Percentiles rank a stretch among this genome's conserved stretches.
Evolutionary conservation across 2,888 invertebrate species (phyloP).

Genomic region (Drosophila rubida): DNA sequence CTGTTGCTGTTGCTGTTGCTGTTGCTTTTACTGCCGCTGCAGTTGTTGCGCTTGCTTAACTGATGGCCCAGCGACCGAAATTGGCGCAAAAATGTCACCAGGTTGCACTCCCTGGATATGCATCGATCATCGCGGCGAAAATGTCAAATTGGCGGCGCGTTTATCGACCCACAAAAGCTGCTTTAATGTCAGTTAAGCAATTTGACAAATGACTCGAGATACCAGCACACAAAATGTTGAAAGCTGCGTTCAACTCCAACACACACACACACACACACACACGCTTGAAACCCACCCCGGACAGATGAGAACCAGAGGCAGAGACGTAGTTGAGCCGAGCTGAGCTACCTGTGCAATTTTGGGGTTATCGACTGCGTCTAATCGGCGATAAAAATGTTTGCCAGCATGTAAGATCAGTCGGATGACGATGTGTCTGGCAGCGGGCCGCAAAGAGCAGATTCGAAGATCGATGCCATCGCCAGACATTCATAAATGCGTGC

Average conservation of each 20-base stretch:
- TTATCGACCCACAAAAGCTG: constrained; percentile 70
- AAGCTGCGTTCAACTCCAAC: constrained; percentile 50
- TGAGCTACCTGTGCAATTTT: constrained; percentile 38
- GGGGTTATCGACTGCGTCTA: constrained; percentile 56
- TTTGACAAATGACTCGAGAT: constrained; percentile 77
- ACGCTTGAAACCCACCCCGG: neutral
- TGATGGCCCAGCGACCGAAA: constrained; percentile 80
- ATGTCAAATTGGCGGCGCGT: constrained; percentile 73
- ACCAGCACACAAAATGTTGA: constrained; percentile 53
- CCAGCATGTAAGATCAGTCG: constrained; percentile 66
- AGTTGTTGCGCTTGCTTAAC: constrained; percentile 60
- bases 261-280: no score
- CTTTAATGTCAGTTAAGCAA: constrained; percentile 78
- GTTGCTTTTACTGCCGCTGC: constrained; percentile 19
- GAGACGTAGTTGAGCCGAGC: neutral
- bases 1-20: constrained; percentile 35
- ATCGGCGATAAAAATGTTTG: constrained; percentile 71
- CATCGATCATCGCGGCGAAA: constrained; percentile 72
- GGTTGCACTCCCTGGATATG: constrained; percentile 60
- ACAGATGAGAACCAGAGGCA: constrained; percentile 32
- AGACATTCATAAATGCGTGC: constrained; percentile 67
- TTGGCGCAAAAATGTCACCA: constrained; percentile 78
- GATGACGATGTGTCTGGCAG: constrained; percentile 46
- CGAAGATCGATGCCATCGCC: constrained; percentile 51
- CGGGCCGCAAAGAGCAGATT: no score